Base-by-base conservation (phyloP, 2,888 invertebrate genomes). In the Diarsia dahlii region DNA sequence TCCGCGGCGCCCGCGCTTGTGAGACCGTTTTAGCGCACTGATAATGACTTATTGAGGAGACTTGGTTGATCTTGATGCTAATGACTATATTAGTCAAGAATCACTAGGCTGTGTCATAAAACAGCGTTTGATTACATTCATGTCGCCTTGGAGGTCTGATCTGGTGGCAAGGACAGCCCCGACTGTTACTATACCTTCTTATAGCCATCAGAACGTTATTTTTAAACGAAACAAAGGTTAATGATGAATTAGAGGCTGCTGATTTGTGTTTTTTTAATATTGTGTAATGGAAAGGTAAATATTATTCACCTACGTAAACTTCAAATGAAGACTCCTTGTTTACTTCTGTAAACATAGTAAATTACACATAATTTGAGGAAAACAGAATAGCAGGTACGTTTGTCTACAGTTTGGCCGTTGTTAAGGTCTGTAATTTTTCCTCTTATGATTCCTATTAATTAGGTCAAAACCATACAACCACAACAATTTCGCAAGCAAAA, bases 1-100 rank as follows among this genome's bases (percentile, higher is more conserved):
- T 91, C 90, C 90, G 90, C 88, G 89, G 88, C 91, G 90, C 91
- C 91, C 89, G 90, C 91, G 91, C 91, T 86, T 83, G 74, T 76
- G 71, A 80, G 76, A 72, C 80, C 76, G 85, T 85, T 89, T 86
- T 79, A 84, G 78, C 74, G 77, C 74, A 74, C 77, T 76, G 82
- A 82, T 85, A 87, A 88, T 87, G 73, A 85, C 78, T 85, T 80
- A 81, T 84, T 78, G 84, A 83, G 80, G 78, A 64, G 71, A 78
- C 76, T 66, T 45, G 76, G 74, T 56, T 80, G 28, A 28, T 28
- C 28, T 28, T 28, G 67, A 74, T 82, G 76, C 78, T 88, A 88
- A 87, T 87, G 78, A 74, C 87, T 88, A 87, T 88, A 87, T 88
- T 87, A 84, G 88, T 82, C 78, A 66, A 67, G 73, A 66, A 71